phyloP scores from a whole-genome alignment of 2,888 invertebrate genomes.

The Rhimphoctona megacephalus region DNA sequence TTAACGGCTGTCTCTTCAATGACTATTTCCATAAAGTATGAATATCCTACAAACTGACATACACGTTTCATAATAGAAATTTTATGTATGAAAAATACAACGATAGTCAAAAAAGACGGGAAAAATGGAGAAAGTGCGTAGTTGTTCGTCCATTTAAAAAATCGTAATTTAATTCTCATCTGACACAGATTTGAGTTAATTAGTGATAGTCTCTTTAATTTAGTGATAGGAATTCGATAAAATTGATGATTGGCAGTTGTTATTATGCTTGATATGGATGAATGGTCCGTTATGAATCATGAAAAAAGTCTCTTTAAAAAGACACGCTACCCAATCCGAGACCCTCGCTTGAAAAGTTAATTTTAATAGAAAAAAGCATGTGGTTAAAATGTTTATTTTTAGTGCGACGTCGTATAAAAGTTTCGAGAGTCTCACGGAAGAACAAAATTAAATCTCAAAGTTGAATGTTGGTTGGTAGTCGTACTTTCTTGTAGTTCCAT shows the following conservation, averaged over 20 bases:
- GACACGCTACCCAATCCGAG: not conserved
- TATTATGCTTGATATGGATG: not conserved
- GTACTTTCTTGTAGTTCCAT: slow-evolving; percentile 4
- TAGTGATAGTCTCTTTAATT: not conserved
- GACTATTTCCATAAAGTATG: slow-evolving; percentile 53
- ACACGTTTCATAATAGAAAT: slow-evolving; percentile 10
- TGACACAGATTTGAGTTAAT: not conserved
- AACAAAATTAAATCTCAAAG: not conserved
- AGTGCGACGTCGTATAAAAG: not conserved
- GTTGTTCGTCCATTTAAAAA: not conserved
- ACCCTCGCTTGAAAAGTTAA: not conserved
- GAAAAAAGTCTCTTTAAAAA: not conserved
- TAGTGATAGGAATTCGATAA: not conserved
- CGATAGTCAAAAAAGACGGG: not conserved
- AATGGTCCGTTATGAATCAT: not conserved
- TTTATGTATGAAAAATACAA: not conserved
- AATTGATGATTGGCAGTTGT: not conserved
- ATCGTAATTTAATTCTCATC: not conserved
- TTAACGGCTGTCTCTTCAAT: slow-evolving; percentile 59
- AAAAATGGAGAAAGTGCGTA: not conserved
- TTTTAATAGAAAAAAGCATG: not conserved
- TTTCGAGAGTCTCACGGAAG: not conserved
- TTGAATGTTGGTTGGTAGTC: slow-evolving; percentile 7
- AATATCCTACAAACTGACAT: not conserved
- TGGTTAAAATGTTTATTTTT: not conserved